Percentiles rank a stretch among this genome's conserved stretches.
Conservation (phyloP, 1,140 invertebrate genomes). For the Bacillus rossius region DNA sequence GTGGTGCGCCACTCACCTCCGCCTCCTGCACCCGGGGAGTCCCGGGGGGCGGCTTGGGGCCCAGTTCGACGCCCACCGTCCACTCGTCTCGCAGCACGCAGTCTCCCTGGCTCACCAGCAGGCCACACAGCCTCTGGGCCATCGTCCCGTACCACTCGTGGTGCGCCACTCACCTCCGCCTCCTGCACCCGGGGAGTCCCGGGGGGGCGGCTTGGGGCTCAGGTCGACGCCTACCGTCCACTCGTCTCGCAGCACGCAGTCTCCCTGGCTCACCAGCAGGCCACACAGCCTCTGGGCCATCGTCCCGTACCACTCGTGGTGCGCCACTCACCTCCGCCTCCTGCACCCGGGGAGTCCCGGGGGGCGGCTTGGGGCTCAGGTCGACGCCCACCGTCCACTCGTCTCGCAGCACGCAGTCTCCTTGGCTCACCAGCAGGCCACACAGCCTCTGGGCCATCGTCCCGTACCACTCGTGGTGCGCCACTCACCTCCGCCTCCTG, state of each 20-base stretch:
- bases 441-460: neutral
- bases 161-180: neutral
- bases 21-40: no score
- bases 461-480: no score
- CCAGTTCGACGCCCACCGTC: slow-evolving; percentile 1
- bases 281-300: no score
- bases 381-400: slow-evolving; percentile 2
- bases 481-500: no score
- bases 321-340: no score
- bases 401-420: neutral
- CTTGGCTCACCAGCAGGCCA: neutral
- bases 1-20: no score
- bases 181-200: neutral
- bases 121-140: neutral
- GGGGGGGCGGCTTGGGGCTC: no score
- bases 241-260: no score
- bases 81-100: neutral
- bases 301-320: no score
- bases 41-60: neutral
- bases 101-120: neutral
- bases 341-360: neutral
- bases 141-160: neutral
- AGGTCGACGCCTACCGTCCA: no score
- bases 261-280: no score
- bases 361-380: neutral